These are phyloP conservation scores for Cyprinodon brontotheroides DNA, from an alignment of 2,113 vertebrate genomes.

Conservation along the genomic window DNA sequence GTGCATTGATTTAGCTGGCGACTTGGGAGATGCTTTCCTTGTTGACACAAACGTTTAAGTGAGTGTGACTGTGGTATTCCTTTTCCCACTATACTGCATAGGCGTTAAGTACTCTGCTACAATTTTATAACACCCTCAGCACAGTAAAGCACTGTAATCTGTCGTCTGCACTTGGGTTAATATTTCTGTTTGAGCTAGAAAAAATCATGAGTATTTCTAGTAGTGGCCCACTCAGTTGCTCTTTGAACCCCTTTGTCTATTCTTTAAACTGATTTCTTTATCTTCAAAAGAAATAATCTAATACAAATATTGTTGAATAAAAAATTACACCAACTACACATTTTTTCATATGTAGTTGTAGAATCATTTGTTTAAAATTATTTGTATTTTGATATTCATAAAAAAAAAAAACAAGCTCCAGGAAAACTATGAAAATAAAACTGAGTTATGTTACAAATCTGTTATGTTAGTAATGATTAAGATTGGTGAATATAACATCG, in stretches of 20 bases:
- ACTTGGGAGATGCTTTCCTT: conserved; percentile 70
- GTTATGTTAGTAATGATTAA: too few species aligned
- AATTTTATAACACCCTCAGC: conserved; percentile 62
- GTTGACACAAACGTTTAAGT: conserved; percentile 78
- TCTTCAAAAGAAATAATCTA: conserved; percentile 7
- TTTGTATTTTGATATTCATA: not conserved
- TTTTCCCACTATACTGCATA: conserved; percentile 77
- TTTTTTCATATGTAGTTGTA: not conserved
- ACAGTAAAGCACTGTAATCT: conserved; percentile 48
- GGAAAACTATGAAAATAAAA: too few species aligned
- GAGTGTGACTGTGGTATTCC: conserved; percentile 71
- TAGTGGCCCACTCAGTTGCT: conserved; percentile 28
- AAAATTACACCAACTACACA: not conserved
- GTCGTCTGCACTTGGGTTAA: conserved; percentile 58
- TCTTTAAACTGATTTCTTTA: conserved; percentile 5
- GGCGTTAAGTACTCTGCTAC: conserved; percentile 56
- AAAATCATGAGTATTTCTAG: conserved; percentile 44
- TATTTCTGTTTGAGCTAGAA: conserved; percentile 62
- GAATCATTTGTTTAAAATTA: not conserved
- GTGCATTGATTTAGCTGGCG: conserved; percentile 76
- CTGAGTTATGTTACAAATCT: too few species aligned
- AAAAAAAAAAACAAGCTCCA: too few species aligned
- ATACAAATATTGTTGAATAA: conserved; percentile 28
- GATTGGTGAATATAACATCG: too few species aligned
- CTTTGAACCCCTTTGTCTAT: not conserved